Percentiles rank a stretch among this genome's conserved stretches.
phyloP scores from a whole-genome alignment of 2,797 vertebrate species.

The Dendrocincla tyrannina region DNA sequence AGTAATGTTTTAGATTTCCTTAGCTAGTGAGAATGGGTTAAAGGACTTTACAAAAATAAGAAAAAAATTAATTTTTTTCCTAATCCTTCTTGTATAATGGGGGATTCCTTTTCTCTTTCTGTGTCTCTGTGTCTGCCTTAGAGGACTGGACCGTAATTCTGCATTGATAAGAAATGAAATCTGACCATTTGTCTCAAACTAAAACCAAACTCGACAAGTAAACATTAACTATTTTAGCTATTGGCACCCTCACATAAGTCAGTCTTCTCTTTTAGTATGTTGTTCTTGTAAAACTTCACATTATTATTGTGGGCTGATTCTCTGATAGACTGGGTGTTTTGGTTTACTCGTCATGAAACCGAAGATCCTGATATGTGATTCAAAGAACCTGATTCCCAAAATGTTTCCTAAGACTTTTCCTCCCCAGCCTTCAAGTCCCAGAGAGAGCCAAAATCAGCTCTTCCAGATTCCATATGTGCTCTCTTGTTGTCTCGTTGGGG shows the following conservation, averaged over 20 bases:
- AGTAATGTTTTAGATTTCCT: background rate
- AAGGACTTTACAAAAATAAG: background rate
- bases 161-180: background rate
- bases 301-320: background rate
- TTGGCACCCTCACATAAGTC: background rate
- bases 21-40: background rate
- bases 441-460: background rate
- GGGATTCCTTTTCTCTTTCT: background rate
- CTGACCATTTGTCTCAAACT: background rate
- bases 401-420: background rate
- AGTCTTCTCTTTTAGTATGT: background rate
- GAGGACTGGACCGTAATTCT: background rate
- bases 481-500: background rate
- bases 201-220: background rate
- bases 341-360: background rate
- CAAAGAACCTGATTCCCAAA: background rate
- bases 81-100: background rate
- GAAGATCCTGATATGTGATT: background rate
- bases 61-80: fast-evolving
- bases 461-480: background rate
- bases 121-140: background rate
- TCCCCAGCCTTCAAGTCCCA: background rate
- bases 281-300: background rate
- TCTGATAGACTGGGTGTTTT: background rate
- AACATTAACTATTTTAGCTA: background rate